Evolutionary conservation across 1,140 invertebrate species (phyloP).

Genomic region (Halictus rubicundus): DNA sequence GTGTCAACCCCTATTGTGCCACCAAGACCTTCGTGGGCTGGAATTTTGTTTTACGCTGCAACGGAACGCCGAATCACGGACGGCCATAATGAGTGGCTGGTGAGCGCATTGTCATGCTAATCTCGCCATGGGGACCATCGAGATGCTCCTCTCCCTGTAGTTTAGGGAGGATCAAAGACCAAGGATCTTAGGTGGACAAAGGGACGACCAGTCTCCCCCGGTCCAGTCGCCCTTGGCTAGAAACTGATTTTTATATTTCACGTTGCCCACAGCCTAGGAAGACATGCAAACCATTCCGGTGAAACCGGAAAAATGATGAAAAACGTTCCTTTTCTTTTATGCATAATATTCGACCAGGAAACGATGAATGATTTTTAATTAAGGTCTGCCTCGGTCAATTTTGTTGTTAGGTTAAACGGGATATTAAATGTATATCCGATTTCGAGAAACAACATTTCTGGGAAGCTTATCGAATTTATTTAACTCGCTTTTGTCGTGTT

Average conservation of each 20-base stretch:
- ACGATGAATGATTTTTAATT: too few species aligned
- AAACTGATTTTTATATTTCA: constrained; percentile 49
- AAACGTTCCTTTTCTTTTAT: too few species aligned
- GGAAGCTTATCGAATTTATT: too few species aligned
- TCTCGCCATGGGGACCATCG: constrained; percentile 65
- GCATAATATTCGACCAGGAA: too few species aligned
- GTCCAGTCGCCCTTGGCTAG: constrained; percentile 30
- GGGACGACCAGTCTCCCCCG: constrained; percentile 60
- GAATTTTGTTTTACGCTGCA: constrained; percentile 72
- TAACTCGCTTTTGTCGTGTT: too few species aligned
- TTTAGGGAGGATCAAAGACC: constrained; percentile 69
- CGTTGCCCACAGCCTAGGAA: background rate
- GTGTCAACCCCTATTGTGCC: constrained; percentile 70
- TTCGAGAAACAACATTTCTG: too few species aligned
- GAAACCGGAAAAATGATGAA: background rate
- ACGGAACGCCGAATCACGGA: constrained; percentile 57
- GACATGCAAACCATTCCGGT: constrained; percentile 8
- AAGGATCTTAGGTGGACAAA: constrained; percentile 64
- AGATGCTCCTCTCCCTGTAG: constrained; percentile 56
- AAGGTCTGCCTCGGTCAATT: too few species aligned
- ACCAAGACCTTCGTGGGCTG: constrained; percentile 67
- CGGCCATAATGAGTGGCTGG: constrained; percentile 76
- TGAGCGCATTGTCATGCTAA: constrained; percentile 78
- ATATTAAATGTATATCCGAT: too few species aligned
- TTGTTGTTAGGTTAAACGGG: too few species aligned